phyloP scores from a whole-genome alignment of 2,113 vertebrate species.

The Tamias sibiricus region DNA sequence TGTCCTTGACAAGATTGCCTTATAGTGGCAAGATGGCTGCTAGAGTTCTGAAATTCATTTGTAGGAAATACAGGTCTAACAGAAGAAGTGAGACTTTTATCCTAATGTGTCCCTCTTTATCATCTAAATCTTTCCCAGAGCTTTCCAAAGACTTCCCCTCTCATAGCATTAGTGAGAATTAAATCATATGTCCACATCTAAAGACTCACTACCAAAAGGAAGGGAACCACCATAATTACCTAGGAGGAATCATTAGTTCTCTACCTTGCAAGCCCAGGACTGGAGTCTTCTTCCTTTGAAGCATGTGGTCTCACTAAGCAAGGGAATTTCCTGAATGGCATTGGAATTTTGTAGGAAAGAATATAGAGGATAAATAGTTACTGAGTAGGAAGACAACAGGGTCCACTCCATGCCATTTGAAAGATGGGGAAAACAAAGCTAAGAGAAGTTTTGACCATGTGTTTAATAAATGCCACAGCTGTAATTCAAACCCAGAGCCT shows the following conservation, averaged over 20 bases:
- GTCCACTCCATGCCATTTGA: background rate
- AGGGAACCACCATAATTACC: background rate
- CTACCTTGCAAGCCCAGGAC: background rate
- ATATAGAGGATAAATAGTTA: conserved; percentile 29
- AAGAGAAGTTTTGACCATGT: background rate
- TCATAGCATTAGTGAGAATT: conserved; percentile 8
- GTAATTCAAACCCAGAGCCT: conserved; percentile 24
- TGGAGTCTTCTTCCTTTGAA: background rate
- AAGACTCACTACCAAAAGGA: conserved; percentile 2
- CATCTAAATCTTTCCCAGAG: conserved; percentile 5
- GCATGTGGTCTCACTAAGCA: background rate
- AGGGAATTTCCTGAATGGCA: background rate
- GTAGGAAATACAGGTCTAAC: background rate
- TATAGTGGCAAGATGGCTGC: background rate
- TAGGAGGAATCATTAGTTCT: background rate
- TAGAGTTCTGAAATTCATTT: conserved; percentile 38
- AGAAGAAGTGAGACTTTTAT: conserved; percentile 25
- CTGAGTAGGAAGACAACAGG: background rate
- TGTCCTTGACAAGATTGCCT: background rate
- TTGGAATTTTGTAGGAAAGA: background rate
- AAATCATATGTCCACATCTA: background rate
- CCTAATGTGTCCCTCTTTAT: conserved; percentile 31
- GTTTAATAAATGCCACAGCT: conserved; percentile 18
- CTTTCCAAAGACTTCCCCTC: background rate
- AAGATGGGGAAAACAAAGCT: background rate